These are phyloP conservation scores for Hoplostethus atlanticus DNA, from an alignment of 2,797 vertebrate genomes.

Conservation along the genomic window DNA sequence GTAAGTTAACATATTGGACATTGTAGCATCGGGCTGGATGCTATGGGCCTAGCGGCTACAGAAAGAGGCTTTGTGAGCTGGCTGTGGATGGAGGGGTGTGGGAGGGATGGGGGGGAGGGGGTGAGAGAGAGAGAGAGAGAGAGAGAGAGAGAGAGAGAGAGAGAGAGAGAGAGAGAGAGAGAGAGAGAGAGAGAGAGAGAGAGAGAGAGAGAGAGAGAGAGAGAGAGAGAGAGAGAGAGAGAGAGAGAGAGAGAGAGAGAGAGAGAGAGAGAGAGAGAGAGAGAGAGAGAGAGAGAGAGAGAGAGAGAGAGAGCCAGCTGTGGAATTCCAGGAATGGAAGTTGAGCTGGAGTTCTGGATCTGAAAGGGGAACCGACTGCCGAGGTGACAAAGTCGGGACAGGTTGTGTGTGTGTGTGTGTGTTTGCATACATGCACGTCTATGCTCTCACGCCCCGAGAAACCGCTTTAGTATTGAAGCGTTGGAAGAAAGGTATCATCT, in stretches of 20 bases:
- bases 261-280: neutral
- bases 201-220: slow-evolving; percentile 19
- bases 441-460: too few species aligned
- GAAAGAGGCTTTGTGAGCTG: slow-evolving; percentile 78
- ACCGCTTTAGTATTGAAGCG: too few species aligned
- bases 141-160: slow-evolving; percentile 56
- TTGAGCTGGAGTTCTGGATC: slow-evolving; percentile 59
- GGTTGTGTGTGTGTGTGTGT: slow-evolving; percentile 7
- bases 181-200: slow-evolving; percentile 67
- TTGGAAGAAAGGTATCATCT: too few species aligned
- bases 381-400: slow-evolving; percentile 52
- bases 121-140: neutral
- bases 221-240: neutral
- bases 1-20: too few species aligned
- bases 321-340: slow-evolving; percentile 87
- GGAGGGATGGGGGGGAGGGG: slow-evolving; percentile 45
- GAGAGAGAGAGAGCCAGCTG: slow-evolving; percentile 67
- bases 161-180: slow-evolving; percentile 68
- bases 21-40: slow-evolving; percentile 11
- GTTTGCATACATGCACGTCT: neutral
- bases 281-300: neutral
- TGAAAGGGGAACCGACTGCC: slow-evolving; percentile 45
- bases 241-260: neutral
- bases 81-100: slow-evolving; percentile 50
- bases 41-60: slow-evolving; percentile 42